Percentiles rank a stretch among this genome's conserved stretches.
Evolutionary conservation across 30 jellyfish, hydroid and myxozoan genomes (phyloP).

Genomic region (Pseudorhiza aurosa): DNA sequence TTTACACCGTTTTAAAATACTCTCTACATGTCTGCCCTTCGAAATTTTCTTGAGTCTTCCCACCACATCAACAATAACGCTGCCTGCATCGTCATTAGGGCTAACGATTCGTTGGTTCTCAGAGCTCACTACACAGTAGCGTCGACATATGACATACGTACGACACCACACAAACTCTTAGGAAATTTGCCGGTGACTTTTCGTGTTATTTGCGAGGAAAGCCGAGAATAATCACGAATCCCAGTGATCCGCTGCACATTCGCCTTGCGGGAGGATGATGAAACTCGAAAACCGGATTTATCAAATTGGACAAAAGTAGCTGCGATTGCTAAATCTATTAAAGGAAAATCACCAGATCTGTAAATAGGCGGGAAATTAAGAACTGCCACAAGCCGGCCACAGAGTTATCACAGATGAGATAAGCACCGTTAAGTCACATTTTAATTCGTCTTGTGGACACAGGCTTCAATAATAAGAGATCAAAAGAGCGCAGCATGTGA

Average conservation of each 20-base stretch:
- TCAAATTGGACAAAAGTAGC: background rate
- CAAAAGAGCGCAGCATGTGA: background rate
- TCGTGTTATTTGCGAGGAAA: no score
- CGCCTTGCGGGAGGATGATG: no score
- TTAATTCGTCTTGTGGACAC: slow-evolving; percentile 18
- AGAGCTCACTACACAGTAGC: no score
- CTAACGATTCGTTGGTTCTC: no score
- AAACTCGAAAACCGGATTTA: background rate
- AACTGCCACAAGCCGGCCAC: slow-evolving; percentile 65
- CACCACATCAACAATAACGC: background rate
- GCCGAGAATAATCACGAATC: no score
- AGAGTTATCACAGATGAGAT: slow-evolving; percentile 41
- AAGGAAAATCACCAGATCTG: background rate
- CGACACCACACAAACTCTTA: no score
- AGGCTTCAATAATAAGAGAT: slow-evolving; percentile 9
- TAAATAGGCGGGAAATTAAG: slow-evolving; percentile 18
- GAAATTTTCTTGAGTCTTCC: background rate
- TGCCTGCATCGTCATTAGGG: no score
- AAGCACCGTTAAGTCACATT: slow-evolving; percentile 60
- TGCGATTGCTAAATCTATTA: slow-evolving; percentile 21
- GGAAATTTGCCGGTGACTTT: no score
- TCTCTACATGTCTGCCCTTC: background rate
- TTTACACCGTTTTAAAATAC: slow-evolving; percentile 1
- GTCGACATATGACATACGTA: no score
- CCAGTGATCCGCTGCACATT: no score